Conservation (phyloP, 2,113 vertebrate genomes). For the Tangachromis dhanisi region DNA sequence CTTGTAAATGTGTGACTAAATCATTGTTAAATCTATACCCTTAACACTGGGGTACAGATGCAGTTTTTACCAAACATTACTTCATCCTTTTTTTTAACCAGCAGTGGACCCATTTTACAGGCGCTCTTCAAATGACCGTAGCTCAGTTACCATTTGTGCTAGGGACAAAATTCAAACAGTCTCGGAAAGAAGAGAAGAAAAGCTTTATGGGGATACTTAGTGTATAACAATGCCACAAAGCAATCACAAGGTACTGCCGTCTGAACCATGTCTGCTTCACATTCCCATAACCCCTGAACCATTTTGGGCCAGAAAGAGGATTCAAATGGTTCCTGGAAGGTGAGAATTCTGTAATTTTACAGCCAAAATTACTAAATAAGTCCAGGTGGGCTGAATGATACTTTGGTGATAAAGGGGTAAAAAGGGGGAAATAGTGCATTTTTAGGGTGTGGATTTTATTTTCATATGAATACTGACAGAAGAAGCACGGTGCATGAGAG, state of each 20-base stretch:
- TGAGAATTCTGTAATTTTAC: background rate
- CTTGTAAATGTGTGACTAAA: background rate
- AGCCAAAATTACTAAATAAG: background rate
- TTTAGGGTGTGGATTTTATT: background rate
- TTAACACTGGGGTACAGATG: background rate
- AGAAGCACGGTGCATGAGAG: background rate
- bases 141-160: background rate
- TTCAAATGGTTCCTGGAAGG: background rate
- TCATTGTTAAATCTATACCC: background rate
- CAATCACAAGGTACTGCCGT: background rate
- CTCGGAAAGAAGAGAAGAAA: background rate
- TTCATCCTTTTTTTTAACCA: background rate
- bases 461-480: background rate
- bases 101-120: background rate
- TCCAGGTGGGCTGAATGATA: background rate
- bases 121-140: background rate
- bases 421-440: background rate
- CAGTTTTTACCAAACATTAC: background rate
- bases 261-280: background rate
- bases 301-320: background rate
- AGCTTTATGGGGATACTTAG: background rate
- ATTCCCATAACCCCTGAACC: background rate
- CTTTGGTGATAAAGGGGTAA: background rate
- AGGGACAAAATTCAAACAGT: background rate
- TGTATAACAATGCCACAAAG: background rate